Evolutionary conservation across 2,113 vertebrate species (phyloP).

Genomic region (Ceuthmochares aereus): DNA sequence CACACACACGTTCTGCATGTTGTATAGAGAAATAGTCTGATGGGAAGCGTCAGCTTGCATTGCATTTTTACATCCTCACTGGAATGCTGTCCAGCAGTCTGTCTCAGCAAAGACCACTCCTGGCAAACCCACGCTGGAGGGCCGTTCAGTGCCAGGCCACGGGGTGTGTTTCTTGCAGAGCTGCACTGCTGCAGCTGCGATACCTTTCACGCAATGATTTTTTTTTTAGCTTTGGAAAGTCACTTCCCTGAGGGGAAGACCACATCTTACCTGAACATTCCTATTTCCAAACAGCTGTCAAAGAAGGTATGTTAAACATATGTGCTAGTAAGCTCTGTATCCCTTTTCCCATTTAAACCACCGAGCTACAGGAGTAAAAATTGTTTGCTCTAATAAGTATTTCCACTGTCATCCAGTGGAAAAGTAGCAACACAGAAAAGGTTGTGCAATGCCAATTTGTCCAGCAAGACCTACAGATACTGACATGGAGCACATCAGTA

Average conservation of each 20-base stretch:
- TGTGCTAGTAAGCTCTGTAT: not conserved
- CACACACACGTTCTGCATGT: not conserved
- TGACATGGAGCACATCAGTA: not conserved
- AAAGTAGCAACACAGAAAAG: not conserved
- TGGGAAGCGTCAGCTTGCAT: not conserved
- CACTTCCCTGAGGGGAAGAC: not conserved
- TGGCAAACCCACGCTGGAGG: not conserved
- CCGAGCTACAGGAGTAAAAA: not conserved
- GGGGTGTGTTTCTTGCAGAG: not conserved
- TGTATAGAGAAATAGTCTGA: not conserved
- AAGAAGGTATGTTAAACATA: not conserved
- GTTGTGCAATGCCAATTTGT: not conserved
- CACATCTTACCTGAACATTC: not conserved
- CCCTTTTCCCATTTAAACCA: not conserved
- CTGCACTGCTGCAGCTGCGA: not conserved
- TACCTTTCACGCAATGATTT: not conserved
- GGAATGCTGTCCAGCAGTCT: not conserved
- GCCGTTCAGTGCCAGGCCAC: fast-evolving
- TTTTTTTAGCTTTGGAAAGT: not conserved
- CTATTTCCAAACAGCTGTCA: not conserved
- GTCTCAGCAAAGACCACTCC: fast-evolving
- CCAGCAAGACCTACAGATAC: not conserved
- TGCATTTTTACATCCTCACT: not conserved
- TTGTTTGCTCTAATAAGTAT: not conserved
- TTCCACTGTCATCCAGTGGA: not conserved